A percentile compares a stretch with the other conserved stretches of the same genome.
Conservation (phyloP, 2,113 vertebrate species). For the Jaculus jaculus region DNA sequence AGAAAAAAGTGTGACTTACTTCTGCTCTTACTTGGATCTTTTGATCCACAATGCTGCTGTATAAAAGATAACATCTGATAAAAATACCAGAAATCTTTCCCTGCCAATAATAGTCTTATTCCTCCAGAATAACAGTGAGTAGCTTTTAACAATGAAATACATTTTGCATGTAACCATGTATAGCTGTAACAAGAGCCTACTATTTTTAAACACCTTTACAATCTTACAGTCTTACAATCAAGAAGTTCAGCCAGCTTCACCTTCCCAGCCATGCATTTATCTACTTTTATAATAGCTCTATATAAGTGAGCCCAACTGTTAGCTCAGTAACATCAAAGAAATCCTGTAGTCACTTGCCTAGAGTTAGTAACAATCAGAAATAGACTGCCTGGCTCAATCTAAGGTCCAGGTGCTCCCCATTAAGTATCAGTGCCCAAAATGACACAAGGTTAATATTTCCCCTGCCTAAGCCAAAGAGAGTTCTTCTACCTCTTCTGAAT, state of each 20-base stretch:
- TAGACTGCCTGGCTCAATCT: background rate
- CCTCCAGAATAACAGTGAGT: background rate
- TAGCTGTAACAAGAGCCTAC: background rate
- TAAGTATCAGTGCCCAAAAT: constrained; percentile 42
- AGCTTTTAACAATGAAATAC: constrained; percentile 31
- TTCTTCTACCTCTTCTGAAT: constrained; percentile 15
- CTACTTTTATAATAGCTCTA: constrained; percentile 14
- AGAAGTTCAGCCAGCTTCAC: background rate
- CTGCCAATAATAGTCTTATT: background rate
- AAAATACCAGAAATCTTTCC: constrained; percentile 24
- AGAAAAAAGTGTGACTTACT: background rate
- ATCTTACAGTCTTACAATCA: constrained; percentile 5
- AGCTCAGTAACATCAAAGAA: constrained; percentile 46
- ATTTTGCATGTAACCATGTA: background rate
- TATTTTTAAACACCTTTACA: constrained; percentile 26
- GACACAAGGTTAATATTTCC: background rate
- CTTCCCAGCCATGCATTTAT: background rate
- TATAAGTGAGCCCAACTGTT: constrained; percentile 27
- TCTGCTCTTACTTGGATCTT: constrained; percentile 15
- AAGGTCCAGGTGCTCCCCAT: constrained; percentile 31
- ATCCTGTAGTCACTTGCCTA: background rate
- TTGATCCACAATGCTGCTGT: constrained; percentile 37
- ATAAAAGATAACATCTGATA: background rate
- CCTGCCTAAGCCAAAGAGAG: constrained; percentile 9
- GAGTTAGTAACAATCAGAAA: constrained; percentile 24